Conservation (phyloP, 2,888 invertebrate genomes). For the Venustoraphidia nigricollis region DNA sequence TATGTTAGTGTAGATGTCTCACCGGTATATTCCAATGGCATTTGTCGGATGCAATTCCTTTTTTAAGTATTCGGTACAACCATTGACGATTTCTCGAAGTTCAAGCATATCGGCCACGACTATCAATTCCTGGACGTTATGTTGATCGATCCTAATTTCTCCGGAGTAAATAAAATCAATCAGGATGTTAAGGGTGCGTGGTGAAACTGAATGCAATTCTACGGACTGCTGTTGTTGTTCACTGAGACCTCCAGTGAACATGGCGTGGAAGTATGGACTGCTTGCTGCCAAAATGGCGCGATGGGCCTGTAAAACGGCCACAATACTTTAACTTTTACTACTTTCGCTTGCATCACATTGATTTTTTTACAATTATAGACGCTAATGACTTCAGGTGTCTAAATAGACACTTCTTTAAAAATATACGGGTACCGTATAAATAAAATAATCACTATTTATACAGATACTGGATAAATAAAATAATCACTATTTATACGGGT, state of each 20-base stretch:
- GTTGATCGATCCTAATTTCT: constrained; percentile 51
- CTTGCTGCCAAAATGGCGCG: constrained; percentile 74
- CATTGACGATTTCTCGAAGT: constrained; percentile 64
- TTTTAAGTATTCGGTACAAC: constrained; percentile 72
- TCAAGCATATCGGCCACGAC: constrained; percentile 87
- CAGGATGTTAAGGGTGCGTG: constrained; percentile 57
- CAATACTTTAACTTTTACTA: constrained; percentile 9
- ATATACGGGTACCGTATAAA: too few species aligned
- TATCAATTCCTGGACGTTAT: constrained; percentile 77
- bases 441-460: too few species aligned
- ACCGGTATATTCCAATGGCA: constrained; percentile 76
- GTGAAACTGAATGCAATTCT: constrained; percentile 63
- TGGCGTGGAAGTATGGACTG: constrained; percentile 85
- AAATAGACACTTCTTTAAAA: too few species aligned
- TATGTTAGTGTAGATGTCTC: constrained; percentile 5
- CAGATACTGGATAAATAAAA: too few species aligned
- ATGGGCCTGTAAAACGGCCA: constrained; percentile 49
- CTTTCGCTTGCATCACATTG: not conserved
- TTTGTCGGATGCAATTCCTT: constrained; percentile 75
- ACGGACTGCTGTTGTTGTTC: constrained; percentile 70
- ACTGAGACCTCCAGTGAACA: constrained; percentile 75
- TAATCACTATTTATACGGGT: too few species aligned
- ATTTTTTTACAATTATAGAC: too few species aligned
- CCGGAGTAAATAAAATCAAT: constrained; percentile 74
- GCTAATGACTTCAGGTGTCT: too few species aligned